Evolutionary conservation across 2,888 invertebrate species (phyloP), one percentile per base, ranked within the genome.

Genomic region (Clanis bilineata): DNA sequence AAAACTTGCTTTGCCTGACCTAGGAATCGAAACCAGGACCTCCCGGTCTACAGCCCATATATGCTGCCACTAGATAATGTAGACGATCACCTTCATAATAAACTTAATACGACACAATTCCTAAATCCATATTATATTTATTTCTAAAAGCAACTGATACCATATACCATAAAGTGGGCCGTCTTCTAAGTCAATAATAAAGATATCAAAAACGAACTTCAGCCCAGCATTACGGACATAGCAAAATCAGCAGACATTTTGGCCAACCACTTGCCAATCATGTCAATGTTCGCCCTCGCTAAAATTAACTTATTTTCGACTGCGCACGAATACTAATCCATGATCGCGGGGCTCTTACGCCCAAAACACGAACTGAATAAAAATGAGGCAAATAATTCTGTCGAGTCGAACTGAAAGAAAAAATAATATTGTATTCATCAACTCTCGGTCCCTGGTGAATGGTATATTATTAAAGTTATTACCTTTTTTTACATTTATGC

Each of bases 401-500:
- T 10, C n/a, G 47, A 15, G 28, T 9, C 47, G 28, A 51, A 28
- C 28, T 28, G 18, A 32, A 28, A 51, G 32, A 32, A 51, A 51
- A 51, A 51, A 51, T 51, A 51, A 51, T 32, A 51, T 51, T 51
- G 32, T 51, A 18, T 51, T 32, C 51, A 51, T 51, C 18, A 51
- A 51, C 10, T 21, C 51, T 32, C 51, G 18, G 18, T 32, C 51
- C 10, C 18, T 3, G 51, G 18, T 51, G 51, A 28, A 28, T 2
- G 32, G 32, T 15, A 32, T 51, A 32, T 51, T 32, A 51, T 51
- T 51, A 51, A 45, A 51, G 3, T 32, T 51, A 18, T 51, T 12
- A 18, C 9, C 51, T 4, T 9, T 28, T 32, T 32, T 21, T 10
- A 44, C 28, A 15, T 51, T 18, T 51, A 28, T 32, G 28, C 28